Base-by-base conservation (phyloP, 1,140 invertebrate species). In the Sesamia nonagrioides region DNA sequence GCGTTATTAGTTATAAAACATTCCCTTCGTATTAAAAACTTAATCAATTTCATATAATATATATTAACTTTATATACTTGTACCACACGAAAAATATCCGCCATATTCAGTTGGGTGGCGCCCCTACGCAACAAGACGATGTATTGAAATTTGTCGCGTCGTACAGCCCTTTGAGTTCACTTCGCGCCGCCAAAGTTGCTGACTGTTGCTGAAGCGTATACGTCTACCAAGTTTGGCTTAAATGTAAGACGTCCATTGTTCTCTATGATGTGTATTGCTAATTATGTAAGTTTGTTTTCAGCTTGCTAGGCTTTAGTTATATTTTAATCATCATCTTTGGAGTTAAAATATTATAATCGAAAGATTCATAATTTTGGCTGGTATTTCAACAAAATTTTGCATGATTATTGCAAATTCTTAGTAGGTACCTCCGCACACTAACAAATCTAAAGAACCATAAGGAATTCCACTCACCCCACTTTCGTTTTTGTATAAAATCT, bases 141-240 rank as follows among this genome's bases (percentile, higher is more conserved):
- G 85, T 85, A 89, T 89, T 89, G 87, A 91, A 91, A 91, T 89
- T 91, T 91, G 89, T 91, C 87, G 84, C 82, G 77, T 60, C 81
- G 77, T 35, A 61, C 27, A 81, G 80, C 78, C 66, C 48, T 81
- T 54, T 78, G 61, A 78, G 61, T 83, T 80, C 72, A 69, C 66
- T 82, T 69, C 75, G 58, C 73, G 42, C 13, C 60, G 61, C 56
- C 52, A 79, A 84, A 84, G 15, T 82, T 81, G 83, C 79, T 83
- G 77, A 83, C 81, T 82, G 54, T 66, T 17, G 33, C 21, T 69
- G 17, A 33, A 50, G 27, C 33, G 35, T 45, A 48, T 54, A 63
- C 71, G 37, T 74, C 52, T 74, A 60, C 37, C 5, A 45, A 74
- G 21, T 74, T 74, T 11, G n/a, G 52, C 71, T 74, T 60, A 27